phyloP scores from a whole-genome alignment of 2,113 vertebrate species.

The Sturnus vulgaris region DNA sequence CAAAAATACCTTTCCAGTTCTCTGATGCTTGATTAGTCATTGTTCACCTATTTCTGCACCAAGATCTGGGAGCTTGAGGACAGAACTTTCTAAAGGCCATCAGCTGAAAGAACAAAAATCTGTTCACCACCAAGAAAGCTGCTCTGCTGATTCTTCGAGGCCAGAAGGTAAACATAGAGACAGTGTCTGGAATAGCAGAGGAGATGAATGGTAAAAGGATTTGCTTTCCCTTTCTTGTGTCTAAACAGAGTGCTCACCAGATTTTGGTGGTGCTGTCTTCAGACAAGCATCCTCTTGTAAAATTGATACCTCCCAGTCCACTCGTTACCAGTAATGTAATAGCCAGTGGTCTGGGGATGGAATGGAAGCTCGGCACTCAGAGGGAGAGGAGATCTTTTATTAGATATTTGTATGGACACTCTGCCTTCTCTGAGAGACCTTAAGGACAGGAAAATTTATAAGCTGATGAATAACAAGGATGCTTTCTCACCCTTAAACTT shows the following conservation, averaged over 20 bases:
- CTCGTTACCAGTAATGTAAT: conserved; percentile 21
- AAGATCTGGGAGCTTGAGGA: not conserved
- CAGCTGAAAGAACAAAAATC: not conserved
- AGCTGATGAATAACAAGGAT: not conserved
- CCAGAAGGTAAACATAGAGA: not conserved
- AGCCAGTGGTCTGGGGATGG: conserved; percentile 41
- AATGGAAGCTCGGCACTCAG: not conserved
- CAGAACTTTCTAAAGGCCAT: not conserved
- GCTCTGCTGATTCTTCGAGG: not conserved
- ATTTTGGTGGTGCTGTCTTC: conserved; percentile 21
- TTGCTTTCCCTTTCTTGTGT: not conserved
- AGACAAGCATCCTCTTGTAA: conserved; percentile 31
- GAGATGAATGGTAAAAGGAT: not conserved
- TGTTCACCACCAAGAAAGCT: not conserved
- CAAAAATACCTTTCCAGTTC: not conserved
- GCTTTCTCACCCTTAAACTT: not conserved
- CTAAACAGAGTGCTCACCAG: not conserved
- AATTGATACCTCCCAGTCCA: conserved; percentile 5
- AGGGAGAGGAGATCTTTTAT: conserved; percentile 6
- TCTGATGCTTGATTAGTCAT: not conserved
- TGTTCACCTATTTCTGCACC: not conserved
- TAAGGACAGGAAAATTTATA: not conserved
- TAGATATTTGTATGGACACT: not conserved
- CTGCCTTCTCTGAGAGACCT: not conserved
- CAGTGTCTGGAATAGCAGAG: not conserved